Base-by-base conservation (phyloP, 2,888 invertebrate genomes). In the Caenorhabditis japonica region DNA sequence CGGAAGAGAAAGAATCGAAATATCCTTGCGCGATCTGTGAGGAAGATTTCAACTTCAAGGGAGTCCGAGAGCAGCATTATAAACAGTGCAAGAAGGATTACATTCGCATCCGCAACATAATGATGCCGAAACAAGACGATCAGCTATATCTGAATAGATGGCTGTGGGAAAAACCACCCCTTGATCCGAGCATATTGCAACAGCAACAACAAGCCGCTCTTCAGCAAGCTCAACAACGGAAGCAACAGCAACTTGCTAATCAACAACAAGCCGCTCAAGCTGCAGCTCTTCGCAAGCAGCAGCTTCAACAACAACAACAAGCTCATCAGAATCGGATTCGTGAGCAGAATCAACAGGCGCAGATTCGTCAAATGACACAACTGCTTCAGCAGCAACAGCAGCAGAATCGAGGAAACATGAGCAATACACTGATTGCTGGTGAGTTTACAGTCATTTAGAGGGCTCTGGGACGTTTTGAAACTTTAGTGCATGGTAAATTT, bases 21-120 rank as follows among this genome's bases (percentile, higher is more conserved):
- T 77, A 84, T 59, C 85, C 84, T 21, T 86, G 86, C 55, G 74
- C 75, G 10, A 81, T 87, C 36, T 86, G 86, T 68, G 86, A 86
- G 8, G 83, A 82, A 47, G 84, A 87, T 58, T 87, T 85, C 73
- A 76, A 80, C 34, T 82, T 76, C 77, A 86, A 83, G 43, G 82
- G 82, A 52, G 66, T 76, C 2, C 72, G 82, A 7, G 82, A 82
- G n/a, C 73, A 72, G 43, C 82, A 82, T 47, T 72, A 74, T 62
- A 73, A 80, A 47, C 43, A 60, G 23, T 86, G 86, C 73, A 85
- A 85, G 62, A 77, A 80, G n/a, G 84, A 85, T 56, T 77, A 77
- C 46, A 61, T 75, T 44, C 74, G 75, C 39, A 64, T 79, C 10
- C 60, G 82, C 12, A 74, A 76, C 51, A 73, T 84, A 4, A 80